Evolutionary conservation across 2,797 vertebrate species (phyloP), one percentile per base, ranked within the genome.

Genomic region (Pseudopleuronectes americanus): DNA sequence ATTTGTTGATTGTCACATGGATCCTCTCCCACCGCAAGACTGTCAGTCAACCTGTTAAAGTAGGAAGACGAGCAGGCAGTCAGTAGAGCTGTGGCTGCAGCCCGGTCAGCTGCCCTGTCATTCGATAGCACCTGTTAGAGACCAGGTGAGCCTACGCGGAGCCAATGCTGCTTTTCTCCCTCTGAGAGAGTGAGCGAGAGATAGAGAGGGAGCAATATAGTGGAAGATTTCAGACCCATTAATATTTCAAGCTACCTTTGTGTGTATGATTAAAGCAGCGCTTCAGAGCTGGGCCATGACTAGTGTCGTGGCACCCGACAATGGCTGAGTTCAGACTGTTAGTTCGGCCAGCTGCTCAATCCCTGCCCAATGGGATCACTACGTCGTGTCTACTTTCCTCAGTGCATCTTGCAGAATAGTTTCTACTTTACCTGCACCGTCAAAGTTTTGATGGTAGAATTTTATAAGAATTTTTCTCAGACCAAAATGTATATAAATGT

Each of bases 191-290:
- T 68, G 60, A 64, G 57, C 48, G 57, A 53, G 43, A 71, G 57
- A 28, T 7, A 31, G 57, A 67, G 28, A 57, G 48, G 72, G 68
- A 57, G 80, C 54, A 64, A 78, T 16, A 38, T 68, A 77, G 74
- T 41, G 26, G 77, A 81, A 61, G 81, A 86, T 86, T 89, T 83
- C 78, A 64, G 76, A 66, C 62, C 45, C 61, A 84, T 94, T 71
- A 95, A 94, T 92, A 87, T 92, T 95, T 94, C 58, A 94, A 81
- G 79, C 74, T 87, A 85, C 80, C 82, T 89, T 92, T 93, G 87
- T 90, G 74, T 54, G 41, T 66, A 76, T 80, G 81, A 84, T 77
- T 75, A 78, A 76, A 51, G 56, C 62, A 49, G 51, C 61, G 56
- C 68, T 52, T 70, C 36, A 56, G 62, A 76, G 55, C 61, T 55